Conservation (phyloP, 53 echinoderm and acorn worm species). For the Holothuria scabra region DNA sequence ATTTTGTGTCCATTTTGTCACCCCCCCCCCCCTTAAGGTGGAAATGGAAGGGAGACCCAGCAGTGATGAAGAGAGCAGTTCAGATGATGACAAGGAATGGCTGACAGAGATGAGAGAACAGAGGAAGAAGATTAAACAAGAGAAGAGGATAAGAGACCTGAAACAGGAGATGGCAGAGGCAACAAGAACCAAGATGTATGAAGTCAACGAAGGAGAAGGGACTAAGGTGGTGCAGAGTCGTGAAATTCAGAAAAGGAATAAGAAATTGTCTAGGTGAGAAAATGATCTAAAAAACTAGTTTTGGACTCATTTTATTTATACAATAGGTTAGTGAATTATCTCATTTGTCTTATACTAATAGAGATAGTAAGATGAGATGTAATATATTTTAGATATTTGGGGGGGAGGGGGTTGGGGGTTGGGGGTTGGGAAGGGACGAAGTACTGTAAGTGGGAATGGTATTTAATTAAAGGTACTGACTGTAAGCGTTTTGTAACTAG, state of each 20-base stretch:
- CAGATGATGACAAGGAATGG: constrained; percentile 84
- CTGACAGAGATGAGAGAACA: constrained; percentile 78
- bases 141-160: constrained; percentile 7
- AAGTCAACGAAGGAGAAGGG: constrained; percentile 84
- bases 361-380: no score
- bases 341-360: no score
- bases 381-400: no score
- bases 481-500: no score
- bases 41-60: constrained; percentile 87
- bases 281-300: not conserved
- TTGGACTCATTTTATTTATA: no score
- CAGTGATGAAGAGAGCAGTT: constrained; percentile 78
- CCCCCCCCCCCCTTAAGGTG: constrained; percentile 18
- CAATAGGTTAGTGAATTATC: no score
- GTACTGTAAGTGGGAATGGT: no score
- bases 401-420: no score
- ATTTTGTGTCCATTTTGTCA: not conserved
- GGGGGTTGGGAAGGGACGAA: no score
- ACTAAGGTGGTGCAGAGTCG: constrained; percentile 36
- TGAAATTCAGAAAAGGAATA: constrained; percentile 51
- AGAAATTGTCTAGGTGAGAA: constrained; percentile 43
- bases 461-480: no score
- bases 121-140: constrained; percentile 56
- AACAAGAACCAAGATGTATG: constrained; percentile 64
- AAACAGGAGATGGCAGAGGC: constrained; percentile 31